Evolutionary conservation across 1,140 invertebrate species (phyloP).

Genomic region (Caenorhabditis remanei): DNA sequence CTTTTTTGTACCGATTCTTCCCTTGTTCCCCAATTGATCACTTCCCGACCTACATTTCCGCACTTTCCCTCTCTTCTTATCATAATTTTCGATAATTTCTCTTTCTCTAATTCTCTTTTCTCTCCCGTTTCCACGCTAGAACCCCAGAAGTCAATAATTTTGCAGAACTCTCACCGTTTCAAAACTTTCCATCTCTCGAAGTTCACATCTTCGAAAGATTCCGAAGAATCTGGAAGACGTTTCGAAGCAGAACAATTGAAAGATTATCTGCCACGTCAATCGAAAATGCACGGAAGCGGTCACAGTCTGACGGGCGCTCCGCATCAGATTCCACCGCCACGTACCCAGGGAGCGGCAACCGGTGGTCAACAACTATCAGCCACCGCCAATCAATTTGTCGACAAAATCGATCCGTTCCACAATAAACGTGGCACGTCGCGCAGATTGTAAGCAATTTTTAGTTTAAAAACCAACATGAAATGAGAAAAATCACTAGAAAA

Average conservation of each 20-base stretch:
- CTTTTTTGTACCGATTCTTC: background rate
- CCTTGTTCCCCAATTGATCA: background rate
- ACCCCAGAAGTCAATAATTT: background rate
- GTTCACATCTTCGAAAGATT: background rate
- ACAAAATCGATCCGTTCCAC: constrained; percentile 77
- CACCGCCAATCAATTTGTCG: constrained; percentile 77
- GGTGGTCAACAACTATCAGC: constrained; percentile 76
- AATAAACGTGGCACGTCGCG: constrained; percentile 74
- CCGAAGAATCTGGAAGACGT: background rate
- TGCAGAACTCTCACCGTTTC: background rate
- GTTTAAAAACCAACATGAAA: background rate
- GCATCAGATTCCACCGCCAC: constrained; percentile 64
- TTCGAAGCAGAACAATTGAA: no score
- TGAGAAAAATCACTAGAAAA: background rate
- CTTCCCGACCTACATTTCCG: background rate
- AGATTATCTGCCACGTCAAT: no score
- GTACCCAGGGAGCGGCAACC: constrained; percentile 73
- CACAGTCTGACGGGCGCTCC: constrained; percentile 64
- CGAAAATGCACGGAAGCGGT: constrained; percentile 42
- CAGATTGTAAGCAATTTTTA: constrained; percentile 62
- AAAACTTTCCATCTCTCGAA: background rate
- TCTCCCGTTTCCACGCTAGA: background rate
- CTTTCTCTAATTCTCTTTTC: background rate
- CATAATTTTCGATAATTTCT: constrained; percentile 43
- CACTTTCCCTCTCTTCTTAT: constrained; percentile 22